Base-by-base conservation (phyloP, 2,888 invertebrate species). In the Cataglyphis altisquamis region DNA sequence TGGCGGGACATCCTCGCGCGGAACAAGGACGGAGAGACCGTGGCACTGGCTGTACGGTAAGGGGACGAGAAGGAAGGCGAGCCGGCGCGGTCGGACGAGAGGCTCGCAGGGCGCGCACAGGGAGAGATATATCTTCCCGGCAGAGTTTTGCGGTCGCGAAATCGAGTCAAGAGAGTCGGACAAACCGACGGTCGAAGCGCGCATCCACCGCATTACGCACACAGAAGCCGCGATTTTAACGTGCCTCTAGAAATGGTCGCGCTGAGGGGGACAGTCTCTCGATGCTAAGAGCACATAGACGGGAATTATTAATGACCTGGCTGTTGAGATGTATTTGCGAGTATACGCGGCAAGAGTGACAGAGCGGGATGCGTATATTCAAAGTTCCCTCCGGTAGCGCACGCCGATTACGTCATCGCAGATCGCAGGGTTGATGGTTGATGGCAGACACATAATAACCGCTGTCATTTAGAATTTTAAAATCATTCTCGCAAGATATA, bases 141-240 rank as follows among this genome's bases (percentile, higher is more conserved):
- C 52, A n/a, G 90, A 87, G 89, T 60, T 29, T 87, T 91, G 93
- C 91, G 93, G 92, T 91, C 92, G 93, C 91, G 92, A 94, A 94
- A 94, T 93, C 94, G 92, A 93, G 91, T 92, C 93, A 91, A 90
- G 90, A 90, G 90, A 90, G 92, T 90, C 91, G 90, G 90, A 92
- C 91, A 72, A 91, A 91, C 89, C 89, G 89, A 90, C 89, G 88
- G 90, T 89, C 89, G 85, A 86, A 84, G 60, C 70, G 86, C 86
- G 90, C 91, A 89, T 92, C 91, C 90, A 92, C 92, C 92, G 91
- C 93, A 92, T 94, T 94, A 94, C 94, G 94, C 94, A 93, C 92
- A 91, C 93, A 91, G 93, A 88, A 93, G 93, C 93, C 91, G 88
- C 87, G 89, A 89, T 90, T 90, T 92, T 91, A 91, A 89, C 91